phyloP scores from a whole-genome alignment of 1,140 invertebrate species.

The Brachionus manjavacas region DNA sequence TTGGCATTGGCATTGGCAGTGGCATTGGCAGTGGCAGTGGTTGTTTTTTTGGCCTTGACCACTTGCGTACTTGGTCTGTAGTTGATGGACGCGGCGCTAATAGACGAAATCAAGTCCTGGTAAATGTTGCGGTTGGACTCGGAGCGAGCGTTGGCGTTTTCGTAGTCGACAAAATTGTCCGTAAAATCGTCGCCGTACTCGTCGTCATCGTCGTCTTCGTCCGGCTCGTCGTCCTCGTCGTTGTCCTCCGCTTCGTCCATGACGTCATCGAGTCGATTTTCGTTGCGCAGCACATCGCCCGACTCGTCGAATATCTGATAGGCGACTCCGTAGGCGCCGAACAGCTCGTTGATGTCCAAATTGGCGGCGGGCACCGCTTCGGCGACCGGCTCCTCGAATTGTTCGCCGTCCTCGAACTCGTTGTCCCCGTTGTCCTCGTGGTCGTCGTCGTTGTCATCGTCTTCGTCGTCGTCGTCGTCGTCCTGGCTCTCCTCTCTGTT shows the following conservation, averaged over 20 bases:
- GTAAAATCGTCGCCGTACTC: conserved; percentile 27
- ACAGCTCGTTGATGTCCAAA: conserved; percentile 32
- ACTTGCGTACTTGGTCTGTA: neutral
- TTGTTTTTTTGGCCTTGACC: neutral
- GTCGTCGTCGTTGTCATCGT: conserved; percentile 78
- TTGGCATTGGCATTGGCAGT: too few relatives aligned
- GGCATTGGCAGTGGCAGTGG: too few relatives aligned
- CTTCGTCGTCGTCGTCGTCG: conserved; percentile 74
- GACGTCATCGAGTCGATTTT: neutral
- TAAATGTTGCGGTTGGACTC: neutral
- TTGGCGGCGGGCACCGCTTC: neutral
- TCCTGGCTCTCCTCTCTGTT: conserved; percentile 65
- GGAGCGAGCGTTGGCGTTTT: neutral
- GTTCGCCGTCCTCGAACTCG: conserved; percentile 68
- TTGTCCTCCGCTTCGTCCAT: conserved; percentile 24
- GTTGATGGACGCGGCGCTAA: neutral
- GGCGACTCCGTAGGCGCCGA: conserved; percentile 20
- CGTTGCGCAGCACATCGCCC: neutral
- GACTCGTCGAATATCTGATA: conserved; percentile 24
- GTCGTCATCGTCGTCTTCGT: conserved; percentile 11
- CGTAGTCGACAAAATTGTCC: conserved; percentile 27
- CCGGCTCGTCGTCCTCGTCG: neutral
- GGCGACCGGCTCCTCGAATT: neutral
- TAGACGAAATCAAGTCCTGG: conserved; percentile 12
- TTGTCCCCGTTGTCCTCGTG: conserved; percentile 79